Base-by-base conservation (phyloP, 1,140 invertebrate species). In the Cydia splendana region DNA sequence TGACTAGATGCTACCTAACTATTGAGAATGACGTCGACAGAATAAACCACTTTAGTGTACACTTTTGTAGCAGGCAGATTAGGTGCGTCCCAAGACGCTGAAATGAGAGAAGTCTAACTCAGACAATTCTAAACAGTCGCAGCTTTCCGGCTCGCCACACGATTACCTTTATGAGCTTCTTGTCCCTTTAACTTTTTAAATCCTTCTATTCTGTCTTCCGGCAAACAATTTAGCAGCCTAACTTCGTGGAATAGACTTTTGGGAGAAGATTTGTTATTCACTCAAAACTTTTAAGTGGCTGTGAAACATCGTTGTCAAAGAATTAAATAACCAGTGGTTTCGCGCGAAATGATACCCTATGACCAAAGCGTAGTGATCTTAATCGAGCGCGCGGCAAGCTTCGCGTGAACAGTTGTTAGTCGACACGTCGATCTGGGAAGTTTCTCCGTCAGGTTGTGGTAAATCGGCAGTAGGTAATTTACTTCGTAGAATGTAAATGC, bases 201-300 rank as follows among this genome's bases (percentile, higher is more conserved):
- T 85, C 84, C 67, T 86, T 85, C 85, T 88, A 81, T 84, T 87
- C 80, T 82, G 83, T 87, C 83, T 86, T 81, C 85, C 81, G 82
- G 88, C 87, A 89, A 91, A 91, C 88, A 91, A 89, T 91, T 91
- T 90, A 91, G 91, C 87, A 85, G 85, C 75, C 79, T 84, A 91
- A 92, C 88, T 92, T 87, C 80, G 84, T 81, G 78, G 82, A 87
- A 89, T 87, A 86, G 85, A 92, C 90, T 91, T 90, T 91, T 88
- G 84, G 81, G 84, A 87, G 81, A 81, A 88, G 90, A 91, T 92
- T 91, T 92, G 91, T 91, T 91, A 91, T 89, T 91, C 88, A 88
- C 86, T 92, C 85, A 86, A 89, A 92, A 91, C 82, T 92, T 92
- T 92, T 90, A 91, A 91, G 91, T 90, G 88, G 85, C 87, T 92